phyloP scores from a whole-genome alignment of 2,113 vertebrate species.

The Herpailurus yagouaroundi region DNA sequence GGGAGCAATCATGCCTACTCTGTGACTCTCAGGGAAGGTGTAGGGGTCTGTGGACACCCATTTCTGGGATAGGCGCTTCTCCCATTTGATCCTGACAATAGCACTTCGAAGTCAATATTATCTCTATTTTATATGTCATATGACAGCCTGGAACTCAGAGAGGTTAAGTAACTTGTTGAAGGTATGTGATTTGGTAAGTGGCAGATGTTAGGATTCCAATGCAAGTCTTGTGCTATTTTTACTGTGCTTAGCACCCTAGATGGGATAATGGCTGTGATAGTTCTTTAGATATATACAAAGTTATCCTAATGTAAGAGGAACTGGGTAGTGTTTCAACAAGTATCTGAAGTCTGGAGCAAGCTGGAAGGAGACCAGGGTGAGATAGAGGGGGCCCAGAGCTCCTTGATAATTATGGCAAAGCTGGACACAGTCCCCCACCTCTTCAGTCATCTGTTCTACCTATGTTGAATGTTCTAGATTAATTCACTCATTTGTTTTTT shows the following conservation, averaged over 20 bases:
- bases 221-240: neutral
- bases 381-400: neutral
- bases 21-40: neutral
- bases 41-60: neutral
- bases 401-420: neutral
- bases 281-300: neutral
- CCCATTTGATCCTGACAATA: neutral
- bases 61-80: neutral
- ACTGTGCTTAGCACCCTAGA: neutral
- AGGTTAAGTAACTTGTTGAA: slow-evolving; percentile 22
- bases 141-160: neutral
- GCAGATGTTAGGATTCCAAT: neutral
- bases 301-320: neutral
- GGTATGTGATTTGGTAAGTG: neutral
- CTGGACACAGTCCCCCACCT: neutral
- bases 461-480: neutral
- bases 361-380: neutral
- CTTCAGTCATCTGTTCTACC: neutral
- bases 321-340: neutral
- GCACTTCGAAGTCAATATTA: slow-evolving; percentile 13
- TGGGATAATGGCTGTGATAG: neutral
- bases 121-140: neutral
- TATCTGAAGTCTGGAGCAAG: neutral
- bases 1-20: too few relatives aligned
- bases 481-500: neutral